A percentile compares a stretch with the other conserved stretches of the same genome.
Evolutionary conservation across 2,113 vertebrate species (phyloP).

Genomic region (Nerophis ophidion): DNA sequence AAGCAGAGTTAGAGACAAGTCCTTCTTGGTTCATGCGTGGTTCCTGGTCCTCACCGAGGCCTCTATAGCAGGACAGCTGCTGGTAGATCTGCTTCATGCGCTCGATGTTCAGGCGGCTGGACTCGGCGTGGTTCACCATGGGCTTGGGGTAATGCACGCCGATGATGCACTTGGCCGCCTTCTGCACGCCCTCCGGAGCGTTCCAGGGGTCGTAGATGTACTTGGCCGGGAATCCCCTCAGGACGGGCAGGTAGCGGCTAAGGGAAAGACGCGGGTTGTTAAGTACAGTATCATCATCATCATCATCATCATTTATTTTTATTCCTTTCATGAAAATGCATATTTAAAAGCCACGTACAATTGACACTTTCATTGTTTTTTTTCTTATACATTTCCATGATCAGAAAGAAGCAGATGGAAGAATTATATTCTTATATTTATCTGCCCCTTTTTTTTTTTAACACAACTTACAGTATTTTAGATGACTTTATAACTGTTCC

Average conservation of each 20-base stretch:
- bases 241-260: constrained; percentile 90
- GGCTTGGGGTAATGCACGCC: constrained; percentile 94
- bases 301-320: too few relatives aligned
- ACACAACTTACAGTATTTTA: too few relatives aligned
- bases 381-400: too few relatives aligned
- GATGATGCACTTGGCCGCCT: constrained; percentile 89
- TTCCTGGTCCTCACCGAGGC: constrained; percentile 75
- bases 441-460: too few relatives aligned
- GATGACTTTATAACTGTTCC: too few relatives aligned
- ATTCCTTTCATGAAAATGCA: too few relatives aligned
- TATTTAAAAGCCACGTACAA: too few relatives aligned
- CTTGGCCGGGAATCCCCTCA: constrained; percentile 94
- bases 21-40: too few relatives aligned
- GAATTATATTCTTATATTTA: too few relatives aligned
- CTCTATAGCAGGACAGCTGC: constrained; percentile 92
- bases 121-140: constrained; percentile 93
- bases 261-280: background rate
- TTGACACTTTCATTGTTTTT: too few relatives aligned
- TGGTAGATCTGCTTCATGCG: constrained; percentile 98
- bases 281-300: too few relatives aligned
- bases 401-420: too few relatives aligned
- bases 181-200: constrained; percentile 89
- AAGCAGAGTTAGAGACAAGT: background rate
- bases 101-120: constrained; percentile 93
- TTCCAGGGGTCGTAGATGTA: constrained; percentile 99